phyloP scores from a whole-genome alignment of 2,797 vertebrate genomes.

The Chiloscyllium punctatum region DNA sequence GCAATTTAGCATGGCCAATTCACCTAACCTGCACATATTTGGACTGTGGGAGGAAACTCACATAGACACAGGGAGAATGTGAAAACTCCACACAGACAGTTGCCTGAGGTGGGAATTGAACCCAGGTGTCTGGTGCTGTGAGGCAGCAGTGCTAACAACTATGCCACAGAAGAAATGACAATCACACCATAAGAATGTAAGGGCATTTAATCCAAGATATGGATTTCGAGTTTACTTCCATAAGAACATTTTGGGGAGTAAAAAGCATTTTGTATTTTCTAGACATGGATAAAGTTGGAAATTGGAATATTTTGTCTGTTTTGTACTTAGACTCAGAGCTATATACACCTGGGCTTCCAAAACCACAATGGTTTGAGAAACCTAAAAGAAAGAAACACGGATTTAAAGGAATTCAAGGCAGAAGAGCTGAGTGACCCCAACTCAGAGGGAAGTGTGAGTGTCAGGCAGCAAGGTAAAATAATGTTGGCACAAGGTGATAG shows the following conservation, averaged over 20 bases:
- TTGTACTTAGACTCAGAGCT: neutral
- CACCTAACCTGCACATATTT: too few relatives aligned
- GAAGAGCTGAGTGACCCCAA: neutral
- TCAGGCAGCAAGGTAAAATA: neutral
- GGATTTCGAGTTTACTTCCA: neutral
- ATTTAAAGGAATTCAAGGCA: neutral
- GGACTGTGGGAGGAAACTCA: too few relatives aligned
- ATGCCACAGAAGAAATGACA: neutral
- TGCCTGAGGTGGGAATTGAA: too few relatives aligned
- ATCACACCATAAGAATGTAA: neutral
- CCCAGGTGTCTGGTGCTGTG: too few relatives aligned
- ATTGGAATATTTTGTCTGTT: neutral
- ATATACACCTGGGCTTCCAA: neutral
- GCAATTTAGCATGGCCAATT: too few relatives aligned
- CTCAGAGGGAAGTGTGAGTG: neutral
- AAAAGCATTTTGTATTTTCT: neutral
- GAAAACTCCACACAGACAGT: too few relatives aligned
- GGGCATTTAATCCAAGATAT: neutral
- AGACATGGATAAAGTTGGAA: neutral
- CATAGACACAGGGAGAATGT: too few relatives aligned
- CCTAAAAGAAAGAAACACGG: neutral
- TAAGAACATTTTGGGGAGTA: neutral
- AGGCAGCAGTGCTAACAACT: too few relatives aligned
- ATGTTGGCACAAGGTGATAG: neutral
- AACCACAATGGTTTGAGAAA: neutral